phyloP scores from a whole-genome alignment of 2,888 invertebrate species.

The Caenorhabditis afra region DNA sequence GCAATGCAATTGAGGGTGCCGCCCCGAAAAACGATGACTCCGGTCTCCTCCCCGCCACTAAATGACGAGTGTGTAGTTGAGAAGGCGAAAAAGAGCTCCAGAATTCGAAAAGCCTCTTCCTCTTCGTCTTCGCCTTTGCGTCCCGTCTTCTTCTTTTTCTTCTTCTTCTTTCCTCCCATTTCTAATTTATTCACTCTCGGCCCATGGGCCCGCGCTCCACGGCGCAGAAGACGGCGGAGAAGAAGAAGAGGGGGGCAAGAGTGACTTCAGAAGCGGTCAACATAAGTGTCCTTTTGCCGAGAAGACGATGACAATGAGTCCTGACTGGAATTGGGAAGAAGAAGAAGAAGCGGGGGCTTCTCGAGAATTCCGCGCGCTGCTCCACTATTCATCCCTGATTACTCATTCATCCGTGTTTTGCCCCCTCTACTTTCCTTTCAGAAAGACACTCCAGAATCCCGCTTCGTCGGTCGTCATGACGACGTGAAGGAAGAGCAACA shows the following conservation, averaged over 20 bases:
- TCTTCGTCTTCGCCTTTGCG: constrained; percentile 27
- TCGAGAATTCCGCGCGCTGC: constrained; percentile 13
- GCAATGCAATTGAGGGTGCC: constrained; percentile 14
- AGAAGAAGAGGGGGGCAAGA: constrained; percentile 7
- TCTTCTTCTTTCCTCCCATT: constrained; percentile 32
- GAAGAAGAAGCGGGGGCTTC: constrained; percentile 9
- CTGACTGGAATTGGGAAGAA: constrained; percentile 3
- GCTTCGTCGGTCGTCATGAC: constrained; percentile 22
- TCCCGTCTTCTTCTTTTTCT: constrained; percentile 18
- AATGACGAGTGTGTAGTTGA: constrained; percentile 56
- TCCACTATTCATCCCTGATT: constrained; percentile 53
- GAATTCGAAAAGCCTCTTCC: constrained; percentile 39
- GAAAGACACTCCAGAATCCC: constrained; percentile 40
- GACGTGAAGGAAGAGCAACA: constrained; percentile 1
- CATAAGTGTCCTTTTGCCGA: too few relatives aligned
- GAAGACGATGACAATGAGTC: constrained; percentile 19
- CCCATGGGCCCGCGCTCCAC: constrained; percentile 12
- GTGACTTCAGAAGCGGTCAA: constrained; percentile 19
- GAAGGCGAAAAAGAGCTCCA: constrained; percentile 55
- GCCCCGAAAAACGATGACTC: constrained; percentile 37
- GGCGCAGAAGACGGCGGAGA: background rate
- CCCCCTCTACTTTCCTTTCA: constrained; percentile 9
- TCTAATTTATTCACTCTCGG: constrained; percentile 58
- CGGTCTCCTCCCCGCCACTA: constrained; percentile 16
- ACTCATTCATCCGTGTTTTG: constrained; percentile 52